Evolutionary conservation across 2,888 invertebrate genomes (phyloP).

Genomic region (Acleris literana): DNA sequence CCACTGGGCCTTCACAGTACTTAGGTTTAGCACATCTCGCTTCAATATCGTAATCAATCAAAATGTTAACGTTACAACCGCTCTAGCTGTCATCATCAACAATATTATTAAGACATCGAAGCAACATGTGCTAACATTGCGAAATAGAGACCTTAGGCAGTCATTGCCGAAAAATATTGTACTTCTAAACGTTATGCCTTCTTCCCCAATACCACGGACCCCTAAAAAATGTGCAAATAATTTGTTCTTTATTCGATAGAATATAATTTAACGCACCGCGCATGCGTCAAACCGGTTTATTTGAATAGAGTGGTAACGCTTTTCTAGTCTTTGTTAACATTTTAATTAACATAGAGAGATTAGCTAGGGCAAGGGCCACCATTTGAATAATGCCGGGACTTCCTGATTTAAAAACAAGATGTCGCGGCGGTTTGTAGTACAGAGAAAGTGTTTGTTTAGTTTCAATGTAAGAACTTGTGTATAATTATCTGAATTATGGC

Average conservation of each 20-base stretch:
- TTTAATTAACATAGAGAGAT: constrained; percentile 68
- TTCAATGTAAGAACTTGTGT: not conserved
- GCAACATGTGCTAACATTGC: too few relatives aligned
- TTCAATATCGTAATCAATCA: too few relatives aligned
- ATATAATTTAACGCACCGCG: constrained; percentile 38
- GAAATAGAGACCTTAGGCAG: too few relatives aligned
- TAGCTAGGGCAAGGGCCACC: constrained; percentile 62
- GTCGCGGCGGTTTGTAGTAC: constrained; percentile 7
- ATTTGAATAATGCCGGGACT: constrained; percentile 46
- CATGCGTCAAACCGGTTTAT: constrained; percentile 72
- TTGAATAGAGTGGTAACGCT: constrained; percentile 62
- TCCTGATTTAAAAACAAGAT: constrained; percentile 44
- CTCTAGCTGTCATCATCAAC: too few relatives aligned
- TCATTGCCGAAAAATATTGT: too few relatives aligned
- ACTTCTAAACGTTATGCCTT: not conserved
- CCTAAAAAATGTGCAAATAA: constrained; percentile 26
- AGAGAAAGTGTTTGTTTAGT: constrained; percentile 3
- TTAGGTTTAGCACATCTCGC: too few relatives aligned
- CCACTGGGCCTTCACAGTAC: too few relatives aligned
- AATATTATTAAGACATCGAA: too few relatives aligned
- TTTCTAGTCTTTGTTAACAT: constrained; percentile 72
- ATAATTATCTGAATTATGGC: not conserved
- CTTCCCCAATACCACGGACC: constrained; percentile 1
- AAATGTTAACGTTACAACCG: too few relatives aligned
- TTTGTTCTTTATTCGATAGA: constrained; percentile 22